Percentiles rank a stretch among this genome's conserved stretches.
Evolutionary conservation across 2,888 invertebrate genomes (phyloP).

Genomic region (Heliconius charithonia): DNA sequence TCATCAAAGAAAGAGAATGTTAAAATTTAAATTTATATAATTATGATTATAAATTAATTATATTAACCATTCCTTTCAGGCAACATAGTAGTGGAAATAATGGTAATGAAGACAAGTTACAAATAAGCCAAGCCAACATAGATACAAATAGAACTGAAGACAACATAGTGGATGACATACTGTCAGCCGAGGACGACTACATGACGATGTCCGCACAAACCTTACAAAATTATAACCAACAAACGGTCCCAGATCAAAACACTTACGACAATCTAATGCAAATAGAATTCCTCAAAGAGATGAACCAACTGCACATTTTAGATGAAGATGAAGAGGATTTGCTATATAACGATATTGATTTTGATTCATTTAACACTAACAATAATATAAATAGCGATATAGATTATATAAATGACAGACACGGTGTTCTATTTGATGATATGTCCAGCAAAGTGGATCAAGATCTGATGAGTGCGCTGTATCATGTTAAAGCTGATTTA

Average conservation of each 20-base stretch:
- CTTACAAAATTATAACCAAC: slow-evolving; percentile 54
- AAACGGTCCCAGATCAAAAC: slow-evolving; percentile 55
- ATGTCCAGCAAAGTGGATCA: slow-evolving; percentile 67
- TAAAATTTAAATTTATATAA: neutral
- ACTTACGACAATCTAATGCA: slow-evolving; percentile 68
- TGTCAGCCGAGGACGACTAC: slow-evolving; percentile 77
- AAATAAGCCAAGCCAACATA: slow-evolving; percentile 45
- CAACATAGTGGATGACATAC: slow-evolving; percentile 76
- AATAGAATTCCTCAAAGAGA: slow-evolving; percentile 75
- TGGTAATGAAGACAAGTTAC: slow-evolving; percentile 45
- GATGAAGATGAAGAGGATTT: slow-evolving; percentile 66
- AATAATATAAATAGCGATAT: slow-evolving; percentile 70
- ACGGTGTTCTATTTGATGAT: slow-evolving; percentile 65
- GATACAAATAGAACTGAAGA: slow-evolving; percentile 67
- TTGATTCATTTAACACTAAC: slow-evolving; percentile 72
- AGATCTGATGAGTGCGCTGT: slow-evolving; percentile 72
- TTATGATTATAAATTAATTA: neutral
- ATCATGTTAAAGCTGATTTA: slow-evolving; percentile 65
- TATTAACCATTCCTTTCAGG: slow-evolving; percentile 40
- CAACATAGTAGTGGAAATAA: slow-evolving; percentile 57
- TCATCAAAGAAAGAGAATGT: no score
- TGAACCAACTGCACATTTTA: slow-evolving; percentile 72
- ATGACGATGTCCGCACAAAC: slow-evolving; percentile 66
- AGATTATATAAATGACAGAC: slow-evolving; percentile 63
- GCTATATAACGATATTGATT: slow-evolving; percentile 73